A percentile compares a stretch with the other conserved stretches of the same genome.
These are phyloP conservation scores for Sardinella longiceps DNA, from an alignment of 2,797 vertebrate genomes.

Conservation along the genomic window DNA sequence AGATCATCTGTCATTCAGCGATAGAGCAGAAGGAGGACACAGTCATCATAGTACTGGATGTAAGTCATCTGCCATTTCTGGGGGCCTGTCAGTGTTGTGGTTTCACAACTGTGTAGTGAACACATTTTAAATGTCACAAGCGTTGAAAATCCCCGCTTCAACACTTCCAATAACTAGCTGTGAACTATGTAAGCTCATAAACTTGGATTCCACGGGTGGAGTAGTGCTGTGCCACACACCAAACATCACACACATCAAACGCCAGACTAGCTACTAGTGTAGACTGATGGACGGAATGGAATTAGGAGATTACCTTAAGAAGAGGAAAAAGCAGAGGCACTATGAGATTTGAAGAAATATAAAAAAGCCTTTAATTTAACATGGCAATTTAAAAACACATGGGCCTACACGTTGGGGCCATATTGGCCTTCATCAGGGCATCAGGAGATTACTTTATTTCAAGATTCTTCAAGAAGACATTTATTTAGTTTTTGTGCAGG, in stretches of 20 bases:
- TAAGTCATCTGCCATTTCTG: neutral
- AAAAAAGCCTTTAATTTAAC: too few relatives aligned
- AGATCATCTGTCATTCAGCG: conserved; percentile 66
- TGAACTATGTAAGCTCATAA: conserved; percentile 17
- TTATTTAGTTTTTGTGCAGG: too few relatives aligned
- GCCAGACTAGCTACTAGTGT: neutral
- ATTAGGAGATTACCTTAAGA: too few relatives aligned
- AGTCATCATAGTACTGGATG: conserved; percentile 1
- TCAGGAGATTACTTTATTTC: too few relatives aligned
- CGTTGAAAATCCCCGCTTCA: conserved; percentile 14
- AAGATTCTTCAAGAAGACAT: too few relatives aligned
- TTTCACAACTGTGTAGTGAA: conserved; percentile 25
- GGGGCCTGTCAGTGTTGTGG: conserved; percentile 21
- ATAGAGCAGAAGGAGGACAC: conserved; percentile 35
- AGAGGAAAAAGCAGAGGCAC: too few relatives aligned
- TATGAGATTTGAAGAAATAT: too few relatives aligned
- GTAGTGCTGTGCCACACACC: neutral
- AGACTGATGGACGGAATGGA: neutral
- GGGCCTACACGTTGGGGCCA: too few relatives aligned
- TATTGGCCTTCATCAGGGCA: too few relatives aligned
- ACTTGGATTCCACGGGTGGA: neutral
- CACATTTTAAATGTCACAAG: conserved; percentile 22
- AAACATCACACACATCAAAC: neutral
- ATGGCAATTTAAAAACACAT: too few relatives aligned
- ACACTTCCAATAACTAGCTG: conserved; percentile 22